Evolutionary conservation across 2,113 vertebrate genomes (phyloP).

Genomic region (Nyctereutes procyonoides): DNA sequence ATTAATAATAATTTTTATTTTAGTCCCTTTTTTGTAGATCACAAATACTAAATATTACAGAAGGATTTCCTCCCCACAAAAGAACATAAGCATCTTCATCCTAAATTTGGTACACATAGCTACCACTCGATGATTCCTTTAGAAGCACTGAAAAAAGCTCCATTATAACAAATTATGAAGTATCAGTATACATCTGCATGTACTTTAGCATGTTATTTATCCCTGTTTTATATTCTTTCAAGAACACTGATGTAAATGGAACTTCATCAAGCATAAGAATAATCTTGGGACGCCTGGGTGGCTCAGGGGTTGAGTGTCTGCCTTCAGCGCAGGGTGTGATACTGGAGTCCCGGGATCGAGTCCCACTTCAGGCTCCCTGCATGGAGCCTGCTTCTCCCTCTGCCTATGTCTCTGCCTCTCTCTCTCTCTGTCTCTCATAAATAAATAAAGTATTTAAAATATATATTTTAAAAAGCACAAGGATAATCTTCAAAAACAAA

Average conservation of each 20-base stretch:
- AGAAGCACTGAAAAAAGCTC: not conserved
- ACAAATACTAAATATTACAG: not conserved
- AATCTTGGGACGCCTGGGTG: not conserved
- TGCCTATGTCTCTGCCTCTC: too few relatives aligned
- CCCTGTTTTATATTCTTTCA: conserved; percentile 39
- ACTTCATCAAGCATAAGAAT: not conserved
- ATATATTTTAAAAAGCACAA: not conserved
- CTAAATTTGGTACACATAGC: not conserved
- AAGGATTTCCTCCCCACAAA: not conserved
- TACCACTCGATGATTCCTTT: not conserved
- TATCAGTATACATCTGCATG: not conserved
- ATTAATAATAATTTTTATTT: not conserved
- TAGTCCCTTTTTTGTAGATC: not conserved
- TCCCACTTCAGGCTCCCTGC: too few relatives aligned
- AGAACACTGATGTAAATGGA: not conserved
- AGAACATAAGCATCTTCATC: not conserved
- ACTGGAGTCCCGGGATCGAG: too few relatives aligned
- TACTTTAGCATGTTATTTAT: not conserved
- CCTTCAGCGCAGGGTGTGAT: too few relatives aligned
- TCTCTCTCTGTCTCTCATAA: too few relatives aligned
- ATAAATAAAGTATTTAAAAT: too few relatives aligned
- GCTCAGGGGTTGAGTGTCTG: too few relatives aligned
- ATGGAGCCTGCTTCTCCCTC: too few relatives aligned
- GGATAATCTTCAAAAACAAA: conserved; percentile 38
- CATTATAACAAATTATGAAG: not conserved